A percentile compares a stretch with the other conserved stretches of the same genome.
These are phyloP conservation scores for Euphonia xanthogaster DNA, from an alignment of 2,797 vertebrate genomes.

Conservation along the genomic window DNA sequence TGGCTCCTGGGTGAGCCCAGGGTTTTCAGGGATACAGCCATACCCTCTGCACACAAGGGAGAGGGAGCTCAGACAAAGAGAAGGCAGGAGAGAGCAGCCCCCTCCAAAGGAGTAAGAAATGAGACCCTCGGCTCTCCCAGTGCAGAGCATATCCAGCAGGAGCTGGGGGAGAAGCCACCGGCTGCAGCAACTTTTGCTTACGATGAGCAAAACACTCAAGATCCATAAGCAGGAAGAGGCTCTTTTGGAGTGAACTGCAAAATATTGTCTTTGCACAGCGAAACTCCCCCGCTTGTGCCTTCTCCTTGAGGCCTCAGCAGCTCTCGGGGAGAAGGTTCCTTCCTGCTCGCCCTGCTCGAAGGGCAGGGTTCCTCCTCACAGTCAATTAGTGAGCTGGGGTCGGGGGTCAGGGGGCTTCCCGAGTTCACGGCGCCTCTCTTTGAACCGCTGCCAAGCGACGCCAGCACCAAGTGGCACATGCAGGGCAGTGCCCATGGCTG, in stretches of 20 bases:
- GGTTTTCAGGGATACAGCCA: background rate
- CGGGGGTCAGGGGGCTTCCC: constrained; percentile 31
- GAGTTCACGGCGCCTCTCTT: background rate
- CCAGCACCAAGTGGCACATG: accelerated
- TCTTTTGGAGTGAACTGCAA: background rate
- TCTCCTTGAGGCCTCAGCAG: background rate
- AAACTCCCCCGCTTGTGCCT: background rate
- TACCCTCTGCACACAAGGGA: background rate
- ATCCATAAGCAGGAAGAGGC: constrained; percentile 7
- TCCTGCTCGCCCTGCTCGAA: background rate
- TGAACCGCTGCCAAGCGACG: accelerated
- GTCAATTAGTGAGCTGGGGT: background rate
- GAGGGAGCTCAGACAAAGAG: background rate
- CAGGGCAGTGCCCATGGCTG: accelerated
- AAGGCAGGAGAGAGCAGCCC: background rate
- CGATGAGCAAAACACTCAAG: background rate
- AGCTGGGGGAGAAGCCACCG: accelerated
- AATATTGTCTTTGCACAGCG: constrained; percentile 7
- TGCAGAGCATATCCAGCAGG: accelerated
- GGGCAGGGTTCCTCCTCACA: background rate
- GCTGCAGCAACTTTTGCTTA: background rate
- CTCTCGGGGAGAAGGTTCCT: background rate
- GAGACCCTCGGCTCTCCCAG: accelerated
- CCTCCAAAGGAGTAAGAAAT: background rate
- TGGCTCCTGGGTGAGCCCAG: background rate